A percentile compares a stretch with the other conserved stretches of the same genome.
These are phyloP conservation scores for Drosophila novamexicana DNA, from an alignment of 1,140 invertebrate species.

Conservation along the genomic window DNA sequence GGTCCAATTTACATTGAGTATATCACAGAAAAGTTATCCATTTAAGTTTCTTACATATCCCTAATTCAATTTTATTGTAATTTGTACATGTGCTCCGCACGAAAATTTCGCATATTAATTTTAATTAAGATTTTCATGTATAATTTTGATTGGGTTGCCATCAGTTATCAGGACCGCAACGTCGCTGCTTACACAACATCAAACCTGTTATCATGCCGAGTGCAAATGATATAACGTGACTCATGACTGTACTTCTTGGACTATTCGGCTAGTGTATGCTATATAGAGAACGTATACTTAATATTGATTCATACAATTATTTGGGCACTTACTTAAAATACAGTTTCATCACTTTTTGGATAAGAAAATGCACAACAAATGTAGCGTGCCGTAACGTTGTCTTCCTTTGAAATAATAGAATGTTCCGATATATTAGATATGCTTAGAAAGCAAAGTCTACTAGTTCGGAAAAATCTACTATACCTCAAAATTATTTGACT, in stretches of 20 bases:
- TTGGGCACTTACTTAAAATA: slow-evolving; percentile 7
- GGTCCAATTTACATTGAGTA: too few species aligned
- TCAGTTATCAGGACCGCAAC: slow-evolving; percentile 25
- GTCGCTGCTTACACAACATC: slow-evolving; percentile 32
- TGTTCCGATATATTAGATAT: neutral
- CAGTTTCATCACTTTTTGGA: neutral
- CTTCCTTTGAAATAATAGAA: neutral
- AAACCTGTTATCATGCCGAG: slow-evolving; percentile 58
- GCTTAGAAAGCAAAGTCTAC: slow-evolving; percentile 26
- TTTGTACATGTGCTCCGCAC: too few species aligned
- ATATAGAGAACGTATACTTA: neutral
- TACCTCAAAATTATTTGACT: neutral
- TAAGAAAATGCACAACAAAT: slow-evolving; percentile 8
- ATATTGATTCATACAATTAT: neutral
- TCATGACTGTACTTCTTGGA: slow-evolving; percentile 29
- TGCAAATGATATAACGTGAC: slow-evolving; percentile 56
- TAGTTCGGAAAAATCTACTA: neutral
- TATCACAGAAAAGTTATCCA: too few species aligned
- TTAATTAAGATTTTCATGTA: too few species aligned
- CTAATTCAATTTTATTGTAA: too few species aligned
- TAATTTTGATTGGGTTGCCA: neutral
- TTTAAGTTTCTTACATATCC: too few species aligned
- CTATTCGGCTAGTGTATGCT: neutral
- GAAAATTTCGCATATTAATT: too few species aligned
- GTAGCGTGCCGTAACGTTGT: neutral